Base-by-base conservation (phyloP, 2,888 invertebrate genomes). In the Craniophora ligustri region DNA sequence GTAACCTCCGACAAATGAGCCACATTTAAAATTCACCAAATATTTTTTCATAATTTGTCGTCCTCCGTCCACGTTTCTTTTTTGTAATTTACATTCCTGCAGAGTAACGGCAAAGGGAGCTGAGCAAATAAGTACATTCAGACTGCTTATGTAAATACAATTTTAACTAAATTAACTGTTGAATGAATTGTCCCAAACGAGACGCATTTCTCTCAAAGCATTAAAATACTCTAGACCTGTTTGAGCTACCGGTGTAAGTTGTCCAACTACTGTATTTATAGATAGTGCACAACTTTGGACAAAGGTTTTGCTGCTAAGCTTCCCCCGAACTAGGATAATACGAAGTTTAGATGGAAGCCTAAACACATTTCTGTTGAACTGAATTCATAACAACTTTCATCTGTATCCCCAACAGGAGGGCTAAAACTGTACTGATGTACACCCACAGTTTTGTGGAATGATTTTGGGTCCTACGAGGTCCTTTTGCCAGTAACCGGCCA, bases 71-170 rank as follows among this genome's bases (percentile, higher is more conserved):
- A 55, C 63, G 59, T 64, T 69, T 63, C 63, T 47, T 60, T 46
- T 60, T 36, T 56, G 31, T 68, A 60, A 78, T 77, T 74, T 67
- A 69, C 76, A 75, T 73, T 76, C 66, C 54, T 67, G 32, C 13
- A 5, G 32, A 62, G 39, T 46, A 44, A 18, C 21, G 40, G 40
- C 41, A 45, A 50, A 47, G 39, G 47, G 48, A 42, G 39, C 23
- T 35, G 26, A 58, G 40, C 58, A 70, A 72, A 67, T 57, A 67
- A 73, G 49, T 48, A 61, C 60, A 66, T 49, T 59, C 46, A 49
- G 48, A 59, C 44, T 31, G 56, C 59, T 58, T 63, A 68, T 69
- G 68, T 67, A 62, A 72, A 72, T 60, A 64, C 47, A 44, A 35
- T 39, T 36, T 53, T 54, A 51, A 54, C 39, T 58, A 59, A 57